Evolutionary conservation across 2,113 vertebrate species (phyloP).

Genomic region (Patagioenas fasciata): DNA sequence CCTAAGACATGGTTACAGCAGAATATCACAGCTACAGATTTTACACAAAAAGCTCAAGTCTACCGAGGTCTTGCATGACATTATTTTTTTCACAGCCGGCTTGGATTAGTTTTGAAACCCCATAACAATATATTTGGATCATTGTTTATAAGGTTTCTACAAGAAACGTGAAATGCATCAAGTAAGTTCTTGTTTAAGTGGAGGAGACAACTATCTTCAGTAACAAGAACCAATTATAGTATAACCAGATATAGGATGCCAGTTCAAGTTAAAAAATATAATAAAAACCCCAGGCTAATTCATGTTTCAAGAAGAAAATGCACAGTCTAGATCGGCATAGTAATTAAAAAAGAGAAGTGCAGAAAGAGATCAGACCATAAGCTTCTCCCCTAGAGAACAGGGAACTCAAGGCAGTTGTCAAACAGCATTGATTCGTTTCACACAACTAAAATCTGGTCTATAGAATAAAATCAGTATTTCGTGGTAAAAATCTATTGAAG

Average conservation of each 20-base stretch:
- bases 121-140: not conserved
- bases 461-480: not conserved
- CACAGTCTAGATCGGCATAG: not conserved
- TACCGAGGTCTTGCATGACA: not conserved
- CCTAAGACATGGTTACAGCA: not conserved
- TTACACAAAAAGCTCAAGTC: not conserved
- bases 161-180: not conserved
- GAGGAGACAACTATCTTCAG: not conserved
- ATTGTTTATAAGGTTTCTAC: not conserved
- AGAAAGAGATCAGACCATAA: not conserved
- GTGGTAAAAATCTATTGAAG: not conserved
- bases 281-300: not conserved
- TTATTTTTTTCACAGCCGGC: not conserved
- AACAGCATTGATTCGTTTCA: not conserved
- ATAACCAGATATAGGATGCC: not conserved
- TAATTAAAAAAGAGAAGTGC: too few species aligned
- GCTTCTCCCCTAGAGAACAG: not conserved
- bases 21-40: not conserved
- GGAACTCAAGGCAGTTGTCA: not conserved
- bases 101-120: not conserved
- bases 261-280: not conserved
- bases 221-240: not conserved
- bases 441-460: not conserved
- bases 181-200: not conserved
- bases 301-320: not conserved